Conservation (phyloP, 2,888 invertebrate species). For the Lampropteryx suffumata region DNA sequence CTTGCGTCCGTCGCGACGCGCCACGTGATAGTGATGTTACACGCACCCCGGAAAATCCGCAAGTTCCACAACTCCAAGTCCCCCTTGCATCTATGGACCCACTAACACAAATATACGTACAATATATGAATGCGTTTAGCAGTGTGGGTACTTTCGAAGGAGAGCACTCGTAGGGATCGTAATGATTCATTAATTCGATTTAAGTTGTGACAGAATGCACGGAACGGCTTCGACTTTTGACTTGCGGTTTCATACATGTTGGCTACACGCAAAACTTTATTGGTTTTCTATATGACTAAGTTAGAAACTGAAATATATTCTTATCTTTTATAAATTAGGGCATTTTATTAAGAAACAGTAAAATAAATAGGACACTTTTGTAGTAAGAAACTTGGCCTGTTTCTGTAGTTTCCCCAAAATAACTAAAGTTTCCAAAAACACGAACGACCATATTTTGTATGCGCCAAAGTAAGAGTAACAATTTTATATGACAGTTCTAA, state of each 20-base stretch:
- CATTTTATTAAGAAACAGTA: too few relatives aligned
- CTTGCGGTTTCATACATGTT: slow-evolving; percentile 32
- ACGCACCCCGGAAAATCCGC: slow-evolving; percentile 70
- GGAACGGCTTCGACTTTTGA: slow-evolving; percentile 60
- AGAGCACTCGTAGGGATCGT: slow-evolving; percentile 62
- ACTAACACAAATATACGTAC: slow-evolving; percentile 8
- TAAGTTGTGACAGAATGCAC: slow-evolving; percentile 40
- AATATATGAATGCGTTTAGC: neutral
- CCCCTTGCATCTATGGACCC: slow-evolving; percentile 51
- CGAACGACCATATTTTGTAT: too few relatives aligned
- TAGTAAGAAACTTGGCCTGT: too few relatives aligned
- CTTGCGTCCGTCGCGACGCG: slow-evolving; percentile 71
- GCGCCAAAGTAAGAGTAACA: too few relatives aligned
- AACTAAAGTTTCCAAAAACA: too few relatives aligned
- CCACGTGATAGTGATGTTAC: slow-evolving; percentile 73
- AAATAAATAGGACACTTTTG: too few relatives aligned
- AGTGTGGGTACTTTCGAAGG: slow-evolving; percentile 39
- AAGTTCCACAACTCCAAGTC: too few relatives aligned
- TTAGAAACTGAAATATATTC: too few relatives aligned
- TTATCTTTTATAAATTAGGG: too few relatives aligned
- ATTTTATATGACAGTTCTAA: too few relatives aligned
- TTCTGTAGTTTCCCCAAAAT: too few relatives aligned
- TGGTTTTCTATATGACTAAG: neutral
- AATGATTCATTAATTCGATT: slow-evolving; percentile 72
- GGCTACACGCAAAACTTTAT: slow-evolving; percentile 28